Conservation (phyloP, 2,113 vertebrate genomes). For the Oncorhynchus kisutch region DNA sequence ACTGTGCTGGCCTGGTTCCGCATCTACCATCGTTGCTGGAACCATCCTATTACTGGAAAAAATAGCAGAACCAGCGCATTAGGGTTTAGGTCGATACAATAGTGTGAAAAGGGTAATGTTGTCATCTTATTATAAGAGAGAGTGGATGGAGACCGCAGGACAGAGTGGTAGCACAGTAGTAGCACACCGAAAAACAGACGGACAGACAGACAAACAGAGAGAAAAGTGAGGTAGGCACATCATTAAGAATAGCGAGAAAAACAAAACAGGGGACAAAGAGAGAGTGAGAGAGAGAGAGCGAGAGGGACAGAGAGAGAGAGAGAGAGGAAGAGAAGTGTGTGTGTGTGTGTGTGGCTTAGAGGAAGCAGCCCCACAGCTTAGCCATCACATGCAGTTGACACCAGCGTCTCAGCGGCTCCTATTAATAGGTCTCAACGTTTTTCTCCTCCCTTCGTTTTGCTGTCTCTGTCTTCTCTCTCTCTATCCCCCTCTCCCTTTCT, state of each 20-base stretch:
- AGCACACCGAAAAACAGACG: neutral
- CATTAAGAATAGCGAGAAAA: too few relatives aligned
- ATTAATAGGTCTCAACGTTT: conserved; percentile 52
- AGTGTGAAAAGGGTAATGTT: too few relatives aligned
- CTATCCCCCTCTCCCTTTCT: neutral
- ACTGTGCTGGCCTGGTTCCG: too few relatives aligned
- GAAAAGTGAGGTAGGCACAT: neutral
- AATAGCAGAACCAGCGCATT: too few relatives aligned
- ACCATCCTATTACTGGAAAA: neutral
- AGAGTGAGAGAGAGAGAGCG: neutral
- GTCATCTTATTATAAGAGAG: neutral
- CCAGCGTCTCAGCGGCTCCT: conserved; percentile 40
- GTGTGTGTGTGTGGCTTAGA: conserved; percentile 11
- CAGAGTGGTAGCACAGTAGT: neutral
- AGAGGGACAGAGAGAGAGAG: neutral
- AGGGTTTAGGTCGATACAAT: too few relatives aligned
- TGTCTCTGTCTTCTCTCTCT: neutral
- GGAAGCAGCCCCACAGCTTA: conserved; percentile 41
- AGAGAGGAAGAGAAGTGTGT: neutral
- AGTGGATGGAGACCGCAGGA: neutral
- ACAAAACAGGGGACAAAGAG: neutral
- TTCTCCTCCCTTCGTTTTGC: conserved; percentile 22
- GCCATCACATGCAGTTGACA: conserved; percentile 51
- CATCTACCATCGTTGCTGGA: too few relatives aligned
- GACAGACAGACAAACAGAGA: neutral